Evolutionary conservation across 1,140 invertebrate species (phyloP), one percentile per base, ranked within the genome.

Genomic region (Drosophila repletoides): DNA sequence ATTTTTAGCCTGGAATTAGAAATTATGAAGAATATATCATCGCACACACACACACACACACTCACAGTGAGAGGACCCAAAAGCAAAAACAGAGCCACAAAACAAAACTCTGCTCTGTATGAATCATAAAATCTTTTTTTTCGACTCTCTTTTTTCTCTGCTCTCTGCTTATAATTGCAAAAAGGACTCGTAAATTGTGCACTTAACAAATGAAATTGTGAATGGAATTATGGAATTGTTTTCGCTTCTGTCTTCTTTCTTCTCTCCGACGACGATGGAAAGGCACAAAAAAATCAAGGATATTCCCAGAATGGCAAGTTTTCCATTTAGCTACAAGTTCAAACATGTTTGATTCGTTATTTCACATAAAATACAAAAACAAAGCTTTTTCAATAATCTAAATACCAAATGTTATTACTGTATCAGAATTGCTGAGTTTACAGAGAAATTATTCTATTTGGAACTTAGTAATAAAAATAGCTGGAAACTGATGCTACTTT

Each of bases 21-120:
- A 83, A 77, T 83, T 79, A 83, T 83, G 80, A 83, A 84, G 66
- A 84, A 77, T 84, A 67, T 72, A 68, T 79, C 75, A n/a, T n/a
- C n/a, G n/a, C n/a, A n/a, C n/a, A n/a, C n/a, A n/a, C n/a, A n/a
- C n/a, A n/a, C n/a, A n/a, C n/a, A 79, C 59, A 74, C 40, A 79
- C 55, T 51, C 45, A n/a, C n/a, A n/a, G n/a, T n/a, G n/a, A n/a
- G n/a, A 65, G 66, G 52, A 51, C 67, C 49, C 53, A n/a, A n/a
- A n/a, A n/a, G n/a, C 14, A 22, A 22, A 29, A 45, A 19, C 29
- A 41, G 24, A 51, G 34, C 56, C 41, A 28, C 33, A 26, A 28
- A 58, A 33, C 29, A 34, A 19, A 56, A 40, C 15, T 38, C 9
- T 61, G 14, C 29, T 48, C 31, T 10, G 45, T 48, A 63, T 75